Percentiles rank a stretch among this genome's conserved stretches.
phyloP scores from a whole-genome alignment of 2,888 invertebrate genomes.

The Calameuta idolon region DNA sequence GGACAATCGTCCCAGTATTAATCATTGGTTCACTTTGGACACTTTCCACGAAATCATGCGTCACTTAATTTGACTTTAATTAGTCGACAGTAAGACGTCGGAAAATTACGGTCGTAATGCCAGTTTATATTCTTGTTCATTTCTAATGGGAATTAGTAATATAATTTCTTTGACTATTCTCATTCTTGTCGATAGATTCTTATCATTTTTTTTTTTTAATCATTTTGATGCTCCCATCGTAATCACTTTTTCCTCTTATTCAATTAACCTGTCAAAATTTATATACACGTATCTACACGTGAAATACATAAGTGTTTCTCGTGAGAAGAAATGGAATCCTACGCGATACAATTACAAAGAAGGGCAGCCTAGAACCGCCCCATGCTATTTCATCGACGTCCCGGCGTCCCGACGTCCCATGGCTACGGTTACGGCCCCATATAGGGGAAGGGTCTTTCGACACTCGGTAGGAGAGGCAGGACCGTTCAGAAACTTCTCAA shows the following conservation, averaged over 20 bases:
- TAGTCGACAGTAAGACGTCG: not conserved
- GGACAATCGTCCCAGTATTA: not conserved
- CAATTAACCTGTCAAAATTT: not conserved
- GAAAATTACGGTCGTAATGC: not conserved
- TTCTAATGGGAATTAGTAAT: not conserved
- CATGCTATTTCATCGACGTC: conserved; percentile 53
- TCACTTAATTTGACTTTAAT: not conserved
- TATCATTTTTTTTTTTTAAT: not conserved
- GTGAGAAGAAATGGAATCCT: not conserved
- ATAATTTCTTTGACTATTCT: not conserved
- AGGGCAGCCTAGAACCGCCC: conserved; percentile 49
- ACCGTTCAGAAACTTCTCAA: conserved; percentile 43
- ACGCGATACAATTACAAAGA: conserved; percentile 49
- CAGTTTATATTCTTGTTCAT: not conserved
- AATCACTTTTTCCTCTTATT: not conserved
- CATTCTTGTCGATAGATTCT: not conserved
- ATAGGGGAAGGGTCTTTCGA: conserved; percentile 53
- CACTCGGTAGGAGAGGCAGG: conserved; percentile 43
- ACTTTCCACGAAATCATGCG: not conserved
- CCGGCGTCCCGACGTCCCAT: conserved; percentile 39
- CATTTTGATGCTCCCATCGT: not conserved
- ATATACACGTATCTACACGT: too few relatives aligned
- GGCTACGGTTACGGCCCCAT: conserved; percentile 30
- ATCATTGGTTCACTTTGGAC: not conserved
- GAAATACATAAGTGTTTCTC: not conserved